Evolutionary conservation across 2,113 vertebrate genomes (phyloP), one percentile per base, ranked within the genome.

Genomic region (Morone saxatilis): DNA sequence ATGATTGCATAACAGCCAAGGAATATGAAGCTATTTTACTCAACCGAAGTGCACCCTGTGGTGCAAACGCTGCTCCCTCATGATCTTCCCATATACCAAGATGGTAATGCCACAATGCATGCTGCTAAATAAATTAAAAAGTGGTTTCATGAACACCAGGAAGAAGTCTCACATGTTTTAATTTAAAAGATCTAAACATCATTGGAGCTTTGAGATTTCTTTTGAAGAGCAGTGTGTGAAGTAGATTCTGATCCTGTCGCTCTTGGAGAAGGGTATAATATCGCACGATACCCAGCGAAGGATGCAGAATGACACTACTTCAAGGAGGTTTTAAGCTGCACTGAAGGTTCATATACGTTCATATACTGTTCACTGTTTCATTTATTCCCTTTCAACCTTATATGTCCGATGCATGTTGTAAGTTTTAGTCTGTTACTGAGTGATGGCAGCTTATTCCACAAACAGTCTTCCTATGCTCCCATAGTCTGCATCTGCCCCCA

Each of bases 61-160:
- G 87, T 69, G 87, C 36, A 54, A 81, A 83, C 41, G 70, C 80
- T 78, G 72, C 45, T 87, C 68, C 40, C 80, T 54, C 4, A 16
- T 45, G 75, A 87, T 40, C 59, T 50, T 76, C 40, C 38, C 68
- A 38, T 83, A 72, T 65, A 83, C 47, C 36, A 57, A 78, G 85
- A 86, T 71, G 74, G 83, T 86, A 78, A 80, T 36, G 10, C 63
- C 69, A n/a, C 1, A 12, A 77, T 61, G 56, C 89, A 86, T 7
- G 41, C 69, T 80, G 79, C 78, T 89, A 88, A 91, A 90, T 89
- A 81, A 89, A 92, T 91, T 86, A 81, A 73, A 86, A 91, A 90
- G 76, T 65, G 73, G 48, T 86, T 91, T 57, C n/a, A 31, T 19
- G 76, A 84, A 88, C 85, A 86, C 70, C 51, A 62, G 74, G 57